A percentile compares a stretch with the other conserved stretches of the same genome.
These are phyloP conservation scores for Pseudorhiza aurosa DNA, from an alignment of 30 jellyfish, hydroid and myxozoan species.

Conservation along the genomic window DNA sequence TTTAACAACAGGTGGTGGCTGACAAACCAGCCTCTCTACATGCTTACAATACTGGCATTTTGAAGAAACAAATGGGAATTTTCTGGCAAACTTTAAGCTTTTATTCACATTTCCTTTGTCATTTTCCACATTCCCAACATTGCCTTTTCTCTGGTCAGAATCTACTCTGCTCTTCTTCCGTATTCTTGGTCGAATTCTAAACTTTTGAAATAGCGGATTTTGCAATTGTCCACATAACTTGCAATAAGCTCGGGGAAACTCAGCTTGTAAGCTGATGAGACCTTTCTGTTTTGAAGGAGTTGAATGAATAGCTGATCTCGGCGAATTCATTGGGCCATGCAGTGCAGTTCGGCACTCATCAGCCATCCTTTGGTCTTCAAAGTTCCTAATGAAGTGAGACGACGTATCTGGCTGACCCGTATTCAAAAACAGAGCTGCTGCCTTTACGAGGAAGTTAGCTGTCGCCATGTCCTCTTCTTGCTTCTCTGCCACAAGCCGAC, in stretches of 20 bases:
- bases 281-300: background rate
- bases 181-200: conserved; percentile 29
- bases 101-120: background rate
- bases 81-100: conserved; percentile 16
- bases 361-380: background rate
- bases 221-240: conserved; percentile 34
- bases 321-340: conserved; percentile 10
- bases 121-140: background rate
- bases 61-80: conserved; percentile 2
- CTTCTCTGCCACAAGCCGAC: no score
- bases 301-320: no score
- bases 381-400: conserved; percentile 3
- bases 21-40: background rate
- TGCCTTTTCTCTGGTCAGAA: background rate
- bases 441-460: conserved; percentile 2
- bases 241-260: background rate
- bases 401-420: conserved; percentile 1
- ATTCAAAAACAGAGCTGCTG: conserved; percentile 13
- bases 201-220: background rate
- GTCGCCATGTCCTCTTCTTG: no score
- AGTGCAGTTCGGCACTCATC: background rate
- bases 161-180: conserved; percentile 6
- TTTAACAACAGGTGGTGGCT: background rate
- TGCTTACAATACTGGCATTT: conserved; percentile 19
- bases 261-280: background rate